Evolutionary conservation across 2,113 vertebrate genomes (phyloP).

Genomic region (Lathamus discolor): DNA sequence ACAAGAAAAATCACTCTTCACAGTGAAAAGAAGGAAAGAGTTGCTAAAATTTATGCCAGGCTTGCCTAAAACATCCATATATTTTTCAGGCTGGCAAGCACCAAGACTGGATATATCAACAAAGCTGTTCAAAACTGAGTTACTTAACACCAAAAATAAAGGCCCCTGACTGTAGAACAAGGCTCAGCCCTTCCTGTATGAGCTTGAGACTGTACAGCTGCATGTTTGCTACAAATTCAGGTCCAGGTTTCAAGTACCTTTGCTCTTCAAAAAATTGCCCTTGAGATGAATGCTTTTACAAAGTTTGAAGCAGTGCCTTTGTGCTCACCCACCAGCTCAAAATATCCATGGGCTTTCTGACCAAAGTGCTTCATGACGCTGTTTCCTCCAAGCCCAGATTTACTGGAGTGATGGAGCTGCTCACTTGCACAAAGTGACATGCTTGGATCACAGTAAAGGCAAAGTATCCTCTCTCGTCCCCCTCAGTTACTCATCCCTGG

Average conservation of each 20-base stretch:
- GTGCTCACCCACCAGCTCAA: background rate
- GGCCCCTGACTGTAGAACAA: background rate
- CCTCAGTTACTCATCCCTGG: background rate
- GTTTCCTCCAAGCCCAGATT: background rate
- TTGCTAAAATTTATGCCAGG: background rate
- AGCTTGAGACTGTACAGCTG: background rate
- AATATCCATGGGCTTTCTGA: background rate
- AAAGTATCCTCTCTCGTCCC: background rate
- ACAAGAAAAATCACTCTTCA: background rate
- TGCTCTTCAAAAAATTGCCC: background rate
- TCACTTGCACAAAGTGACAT: background rate
- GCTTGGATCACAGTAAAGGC: background rate
- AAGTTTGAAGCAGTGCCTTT: background rate
- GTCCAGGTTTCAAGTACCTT: background rate
- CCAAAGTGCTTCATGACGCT: background rate
- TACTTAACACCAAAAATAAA: background rate
- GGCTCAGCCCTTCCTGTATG: background rate
- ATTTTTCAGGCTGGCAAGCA: background rate
- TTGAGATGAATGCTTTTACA: background rate
- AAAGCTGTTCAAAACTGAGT: background rate
- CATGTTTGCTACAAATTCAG: background rate
- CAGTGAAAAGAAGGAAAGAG: background rate
- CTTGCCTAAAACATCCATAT: background rate
- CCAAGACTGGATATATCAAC: background rate
- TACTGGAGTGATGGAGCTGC: accelerated